phyloP scores from a whole-genome alignment of 2,113 vertebrate genomes.

The Scytalopus superciliaris region DNA sequence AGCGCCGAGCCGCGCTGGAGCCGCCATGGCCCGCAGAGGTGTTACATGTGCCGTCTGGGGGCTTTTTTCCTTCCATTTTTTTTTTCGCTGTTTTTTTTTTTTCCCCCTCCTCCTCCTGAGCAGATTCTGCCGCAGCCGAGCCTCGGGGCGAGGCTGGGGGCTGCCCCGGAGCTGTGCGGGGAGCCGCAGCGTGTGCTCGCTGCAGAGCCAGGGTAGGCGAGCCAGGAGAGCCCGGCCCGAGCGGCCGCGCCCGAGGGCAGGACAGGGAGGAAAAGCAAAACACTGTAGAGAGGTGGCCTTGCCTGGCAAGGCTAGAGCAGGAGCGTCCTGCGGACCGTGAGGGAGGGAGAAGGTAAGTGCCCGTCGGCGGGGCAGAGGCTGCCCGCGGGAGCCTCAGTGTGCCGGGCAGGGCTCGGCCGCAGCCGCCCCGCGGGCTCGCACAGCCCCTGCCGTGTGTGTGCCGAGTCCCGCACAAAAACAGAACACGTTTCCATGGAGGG shows the following conservation, averaged over 20 bases:
- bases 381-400: background rate
- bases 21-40: background rate
- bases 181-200: constrained; percentile 9
- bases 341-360: constrained; percentile 61
- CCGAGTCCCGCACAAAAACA: constrained; percentile 17
- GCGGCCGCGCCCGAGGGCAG: constrained; percentile 51
- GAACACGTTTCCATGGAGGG: constrained; percentile 46
- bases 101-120: background rate
- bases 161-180: constrained; percentile 3
- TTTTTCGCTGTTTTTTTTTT: accelerated
- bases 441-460: too few species aligned
- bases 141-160: constrained; percentile 31
- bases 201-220: constrained; percentile 23
- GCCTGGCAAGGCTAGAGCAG: constrained; percentile 49
- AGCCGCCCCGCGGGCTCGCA: too few species aligned
- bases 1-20: too few species aligned
- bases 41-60: background rate
- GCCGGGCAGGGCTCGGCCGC: too few species aligned
- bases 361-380: constrained; percentile 45
- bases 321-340: constrained; percentile 53
- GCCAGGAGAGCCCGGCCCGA: constrained; percentile 35
- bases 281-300: constrained; percentile 48
- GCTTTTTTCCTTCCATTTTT: background rate
- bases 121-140: constrained; percentile 6
- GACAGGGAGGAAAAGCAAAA: constrained; percentile 61